Evolutionary conservation across 2,797 vertebrate genomes (phyloP).

Genomic region (Spinibarbus caldwelli): DNA sequence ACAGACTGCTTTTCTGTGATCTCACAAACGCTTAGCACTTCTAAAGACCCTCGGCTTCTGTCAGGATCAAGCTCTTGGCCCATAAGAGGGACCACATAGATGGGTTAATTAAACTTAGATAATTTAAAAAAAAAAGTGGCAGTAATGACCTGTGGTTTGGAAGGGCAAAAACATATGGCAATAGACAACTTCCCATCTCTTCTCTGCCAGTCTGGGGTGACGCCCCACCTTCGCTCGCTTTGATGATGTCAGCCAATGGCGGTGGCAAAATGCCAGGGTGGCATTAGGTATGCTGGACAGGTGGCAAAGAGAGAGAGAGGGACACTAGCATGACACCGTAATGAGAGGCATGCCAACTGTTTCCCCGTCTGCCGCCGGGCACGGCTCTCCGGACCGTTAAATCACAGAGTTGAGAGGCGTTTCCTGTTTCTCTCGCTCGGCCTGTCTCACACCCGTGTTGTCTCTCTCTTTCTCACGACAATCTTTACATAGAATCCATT

Average conservation of each 20-base stretch:
- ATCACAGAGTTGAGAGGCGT: conserved; percentile 52
- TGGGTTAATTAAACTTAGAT: conserved; percentile 63
- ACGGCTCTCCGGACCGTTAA: conserved; percentile 55
- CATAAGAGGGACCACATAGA: conserved; percentile 40
- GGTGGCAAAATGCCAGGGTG: conserved; percentile 69
- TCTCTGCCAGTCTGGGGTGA: conserved; percentile 49
- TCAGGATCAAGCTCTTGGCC: conserved; percentile 50
- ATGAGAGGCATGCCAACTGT: conserved; percentile 80
- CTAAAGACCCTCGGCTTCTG: conserved; percentile 51
- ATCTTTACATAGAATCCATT: conserved; percentile 46
- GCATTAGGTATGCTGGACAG: conserved; percentile 70
- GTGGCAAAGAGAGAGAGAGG: conserved; percentile 68
- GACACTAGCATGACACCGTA: conserved; percentile 69
- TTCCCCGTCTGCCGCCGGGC: conserved; percentile 77
- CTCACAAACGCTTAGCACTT: conserved; percentile 55
- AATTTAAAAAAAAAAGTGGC: conserved; percentile 55
- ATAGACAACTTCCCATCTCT: conserved; percentile 58
- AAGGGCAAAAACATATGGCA: conserved; percentile 70
- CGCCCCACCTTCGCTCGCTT: conserved; percentile 68
- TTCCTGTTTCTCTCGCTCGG: not conserved
- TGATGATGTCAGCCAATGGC: conserved; percentile 71
- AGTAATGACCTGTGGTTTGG: conserved; percentile 58
- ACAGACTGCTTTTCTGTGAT: conserved; percentile 59
- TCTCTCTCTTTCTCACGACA: not conserved
- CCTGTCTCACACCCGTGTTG: not conserved